Conservation (phyloP, 2,797 vertebrate species). For the Pseudocheirus occidentalis region DNA sequence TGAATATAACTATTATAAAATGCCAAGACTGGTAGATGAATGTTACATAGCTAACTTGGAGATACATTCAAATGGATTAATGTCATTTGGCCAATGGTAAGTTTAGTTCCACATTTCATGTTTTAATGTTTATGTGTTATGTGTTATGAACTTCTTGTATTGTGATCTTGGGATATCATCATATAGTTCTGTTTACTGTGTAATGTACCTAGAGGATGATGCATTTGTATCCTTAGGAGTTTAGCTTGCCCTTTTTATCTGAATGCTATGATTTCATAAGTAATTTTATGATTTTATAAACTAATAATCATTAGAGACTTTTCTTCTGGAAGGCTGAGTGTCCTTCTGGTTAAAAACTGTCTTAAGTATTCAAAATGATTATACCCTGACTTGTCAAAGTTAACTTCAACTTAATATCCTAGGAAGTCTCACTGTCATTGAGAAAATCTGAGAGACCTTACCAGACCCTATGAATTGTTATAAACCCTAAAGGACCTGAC, state of each 20-base stretch:
- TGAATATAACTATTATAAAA: neutral
- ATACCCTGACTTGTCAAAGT: neutral
- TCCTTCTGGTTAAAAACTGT: neutral
- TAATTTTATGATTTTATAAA: neutral
- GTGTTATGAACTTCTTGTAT: neutral
- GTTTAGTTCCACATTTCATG: neutral
- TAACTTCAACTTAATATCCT: neutral
- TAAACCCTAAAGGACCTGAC: neutral
- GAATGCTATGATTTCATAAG: neutral
- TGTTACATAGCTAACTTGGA: neutral
- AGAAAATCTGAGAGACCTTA: neutral
- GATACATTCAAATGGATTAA: neutral
- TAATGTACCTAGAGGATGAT: neutral
- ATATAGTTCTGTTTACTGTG: neutral
- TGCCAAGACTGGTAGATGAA: neutral
- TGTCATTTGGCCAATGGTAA: neutral
- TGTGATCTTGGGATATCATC: neutral
- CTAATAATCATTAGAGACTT: neutral
- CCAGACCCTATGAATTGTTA: neutral
- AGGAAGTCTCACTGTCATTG: neutral
- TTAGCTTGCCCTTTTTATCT: neutral
- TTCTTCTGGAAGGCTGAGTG: neutral
- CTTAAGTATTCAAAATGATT: neutral
- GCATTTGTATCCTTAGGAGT: neutral
- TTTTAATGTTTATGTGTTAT: neutral